These are phyloP conservation scores for Cremastobaeus sp. DNA, from an alignment of 2,888 invertebrate genomes.

Conservation along the genomic window DNA sequence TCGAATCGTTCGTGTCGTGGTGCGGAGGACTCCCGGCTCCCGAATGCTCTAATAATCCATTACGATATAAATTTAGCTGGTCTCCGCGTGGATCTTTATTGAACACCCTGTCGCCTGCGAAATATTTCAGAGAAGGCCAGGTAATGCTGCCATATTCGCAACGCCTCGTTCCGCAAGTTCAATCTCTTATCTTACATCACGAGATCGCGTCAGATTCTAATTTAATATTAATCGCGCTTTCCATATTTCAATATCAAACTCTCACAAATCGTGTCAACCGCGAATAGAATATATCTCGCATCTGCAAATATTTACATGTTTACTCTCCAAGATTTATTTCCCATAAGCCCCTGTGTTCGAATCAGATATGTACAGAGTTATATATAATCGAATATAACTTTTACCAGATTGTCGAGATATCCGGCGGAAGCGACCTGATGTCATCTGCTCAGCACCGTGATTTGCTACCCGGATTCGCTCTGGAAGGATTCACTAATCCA, in stretches of 20 bases:
- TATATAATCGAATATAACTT: too few relatives aligned
- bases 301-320: too few relatives aligned
- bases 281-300: too few relatives aligned
- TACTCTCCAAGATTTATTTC: too few relatives aligned
- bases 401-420: constrained; percentile 88
- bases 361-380: too few relatives aligned
- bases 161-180: not conserved
- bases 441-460: constrained; percentile 87
- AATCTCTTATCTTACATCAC: not conserved
- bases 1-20: constrained; percentile 96
- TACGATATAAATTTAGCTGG: constrained; percentile 97
- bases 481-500: constrained; percentile 98
- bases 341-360: too few relatives aligned
- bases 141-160: constrained; percentile 76
- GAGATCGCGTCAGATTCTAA: too few relatives aligned
- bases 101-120: constrained; percentile 93
- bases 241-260: too few relatives aligned
- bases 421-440: constrained; percentile 93
- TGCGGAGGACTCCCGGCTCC: constrained; percentile 99
- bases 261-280: too few relatives aligned
- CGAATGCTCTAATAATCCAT: constrained; percentile 93
- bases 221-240: too few relatives aligned
- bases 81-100: constrained; percentile 95
- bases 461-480: constrained; percentile 96
- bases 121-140: constrained; percentile 89